phyloP scores from a whole-genome alignment of 2,888 invertebrate genomes.

The Fragum fragum region DNA sequence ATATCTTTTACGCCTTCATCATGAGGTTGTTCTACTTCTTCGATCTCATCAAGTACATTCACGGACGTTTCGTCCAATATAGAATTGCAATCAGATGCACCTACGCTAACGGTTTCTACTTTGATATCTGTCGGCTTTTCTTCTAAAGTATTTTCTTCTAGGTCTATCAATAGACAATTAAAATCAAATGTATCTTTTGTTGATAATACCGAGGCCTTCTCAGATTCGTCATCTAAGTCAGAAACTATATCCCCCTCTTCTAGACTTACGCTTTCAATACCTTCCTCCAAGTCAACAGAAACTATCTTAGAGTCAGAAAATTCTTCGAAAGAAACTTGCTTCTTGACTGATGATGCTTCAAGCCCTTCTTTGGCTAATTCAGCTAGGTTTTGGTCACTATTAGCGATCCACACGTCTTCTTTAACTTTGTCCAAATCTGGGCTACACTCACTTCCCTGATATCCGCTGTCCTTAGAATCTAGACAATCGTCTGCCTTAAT shows the following conservation, averaged over 20 bases:
- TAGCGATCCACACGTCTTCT: too few relatives aligned
- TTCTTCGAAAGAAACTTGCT: constrained; percentile 24
- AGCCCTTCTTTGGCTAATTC: neutral
- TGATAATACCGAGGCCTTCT: neutral
- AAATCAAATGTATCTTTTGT: neutral
- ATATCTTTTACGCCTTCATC: neutral
- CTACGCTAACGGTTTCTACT: neutral
- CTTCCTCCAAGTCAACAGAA: constrained; percentile 3
- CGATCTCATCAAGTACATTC: neutral
- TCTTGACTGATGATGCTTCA: neutral
- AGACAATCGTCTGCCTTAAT: neutral
- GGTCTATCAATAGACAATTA: neutral
- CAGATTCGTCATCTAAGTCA: neutral
- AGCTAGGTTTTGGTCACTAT: neutral
- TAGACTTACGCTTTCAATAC: neutral
- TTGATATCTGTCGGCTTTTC: neutral
- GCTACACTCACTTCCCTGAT: constrained; percentile 29
- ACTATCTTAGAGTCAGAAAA: neutral
- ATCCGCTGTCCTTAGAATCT: constrained; percentile 54
- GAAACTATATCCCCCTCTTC: neutral
- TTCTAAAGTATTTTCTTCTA: neutral
- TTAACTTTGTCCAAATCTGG: constrained; percentile 28
- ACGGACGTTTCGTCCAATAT: neutral
- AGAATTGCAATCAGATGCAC: constrained; percentile 12
- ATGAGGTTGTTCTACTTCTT: neutral